Conservation (phyloP, 1,140 invertebrate species). For the Drosophila bocki region DNA sequence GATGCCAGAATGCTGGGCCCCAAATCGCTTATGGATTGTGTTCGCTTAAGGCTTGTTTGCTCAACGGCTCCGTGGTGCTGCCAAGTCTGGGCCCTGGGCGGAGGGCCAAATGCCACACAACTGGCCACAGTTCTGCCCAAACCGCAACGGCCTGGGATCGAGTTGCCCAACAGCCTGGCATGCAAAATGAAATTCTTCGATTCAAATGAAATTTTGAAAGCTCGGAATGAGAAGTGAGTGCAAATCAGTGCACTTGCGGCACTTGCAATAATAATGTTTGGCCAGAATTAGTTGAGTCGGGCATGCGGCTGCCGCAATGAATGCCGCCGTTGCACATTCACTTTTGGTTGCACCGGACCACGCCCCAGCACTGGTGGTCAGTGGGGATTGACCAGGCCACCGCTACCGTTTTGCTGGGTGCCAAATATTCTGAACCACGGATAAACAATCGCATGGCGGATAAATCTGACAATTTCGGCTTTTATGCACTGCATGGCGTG, state of each 20-base stretch:
- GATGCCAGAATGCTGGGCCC: constrained; percentile 13
- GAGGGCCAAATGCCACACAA: constrained; percentile 41
- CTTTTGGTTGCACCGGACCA: constrained; percentile 64
- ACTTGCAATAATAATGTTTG: constrained; percentile 63
- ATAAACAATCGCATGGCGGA: constrained; percentile 49
- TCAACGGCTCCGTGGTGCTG: constrained; percentile 28
- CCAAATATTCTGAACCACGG: constrained; percentile 48
- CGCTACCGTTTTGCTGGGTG: constrained; percentile 50
- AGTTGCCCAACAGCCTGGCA: constrained; percentile 49
- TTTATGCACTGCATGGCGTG: constrained; percentile 20
- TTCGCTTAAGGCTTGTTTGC: constrained; percentile 64
- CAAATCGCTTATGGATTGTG: constrained; percentile 59
- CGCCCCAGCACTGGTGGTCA: constrained; percentile 62
- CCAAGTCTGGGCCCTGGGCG: constrained; percentile 26
- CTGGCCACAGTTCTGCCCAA: constrained; percentile 53
- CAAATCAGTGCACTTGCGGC: constrained; percentile 47
- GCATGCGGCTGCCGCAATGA: constrained; percentile 15
- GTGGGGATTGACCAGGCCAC: constrained; percentile 21
- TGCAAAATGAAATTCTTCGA: constrained; percentile 68
- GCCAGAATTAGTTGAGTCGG: constrained; percentile 34
- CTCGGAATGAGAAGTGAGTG: constrained; percentile 36
- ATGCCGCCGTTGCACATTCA: constrained; percentile 66
- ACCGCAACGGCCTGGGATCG: constrained; percentile 25
- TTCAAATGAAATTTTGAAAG: constrained; percentile 51
- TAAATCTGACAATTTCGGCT: constrained; percentile 52